Evolutionary conservation across 2,113 vertebrate species (phyloP), one percentile per base, ranked within the genome.

Genomic region (Strix aluco): DNA sequence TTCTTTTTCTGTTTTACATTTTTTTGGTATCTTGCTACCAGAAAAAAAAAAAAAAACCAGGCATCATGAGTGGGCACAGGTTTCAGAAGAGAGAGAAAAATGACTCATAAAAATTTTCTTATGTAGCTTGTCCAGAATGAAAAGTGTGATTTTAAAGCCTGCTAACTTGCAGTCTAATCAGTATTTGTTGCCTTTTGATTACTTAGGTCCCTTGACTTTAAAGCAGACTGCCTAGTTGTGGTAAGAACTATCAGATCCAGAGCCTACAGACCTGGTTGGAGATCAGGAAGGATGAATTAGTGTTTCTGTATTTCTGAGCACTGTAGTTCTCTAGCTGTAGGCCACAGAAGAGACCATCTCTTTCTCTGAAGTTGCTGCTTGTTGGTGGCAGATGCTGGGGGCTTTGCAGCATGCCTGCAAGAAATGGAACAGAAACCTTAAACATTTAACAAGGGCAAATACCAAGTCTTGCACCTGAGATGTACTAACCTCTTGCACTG

Each of bases 211-310:
- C 29, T 57, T 57, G 9, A 57, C 17, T 82, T 80, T 49, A 40
- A 40, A 66, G 7, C 11, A 71, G 20, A 16, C 29, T 73, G 14
- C 8, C 40, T 32, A 14, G 5, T 5, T 94, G 23, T 49, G 19
- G 22, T 34, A 42, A 81, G 36, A 92, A 30, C 34, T 30, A 8
- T 19, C 7, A 3, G n/a, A 67, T 51, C 27, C 44, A 55, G 32
- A 52, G 42, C 10, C 22, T 49, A 5, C 10, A 46, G 49, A 7
- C 4, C 62, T 66, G 13, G 22, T 2, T 83, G 38, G 65, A 80
- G 42, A 51, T 49, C 0, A 0, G 46, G 46, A 86, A 74, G 27
- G 55, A 58, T 1, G 4, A 54, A 36, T 4, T 46, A 7, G 6
- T 55, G 34, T 66, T 62, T 11, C 40, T 47, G 16, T 34, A 15